phyloP scores from a whole-genome alignment of 2,113 vertebrate species.

The Dermatemys mawii region DNA sequence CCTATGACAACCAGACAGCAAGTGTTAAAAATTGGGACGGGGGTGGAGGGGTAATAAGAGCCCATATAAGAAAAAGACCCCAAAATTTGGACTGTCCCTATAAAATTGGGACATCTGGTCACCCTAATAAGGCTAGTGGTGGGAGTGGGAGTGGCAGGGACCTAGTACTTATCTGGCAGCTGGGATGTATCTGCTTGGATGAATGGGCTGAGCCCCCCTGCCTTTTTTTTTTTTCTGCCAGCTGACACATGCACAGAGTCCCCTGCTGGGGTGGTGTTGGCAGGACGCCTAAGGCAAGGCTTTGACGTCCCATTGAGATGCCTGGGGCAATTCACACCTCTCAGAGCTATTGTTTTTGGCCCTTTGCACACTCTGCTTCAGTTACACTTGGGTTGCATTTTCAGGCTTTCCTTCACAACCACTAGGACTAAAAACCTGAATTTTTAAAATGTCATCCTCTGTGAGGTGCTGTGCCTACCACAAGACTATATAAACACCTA shows the following conservation, averaged over 20 bases:
- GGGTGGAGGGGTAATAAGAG: too few species aligned
- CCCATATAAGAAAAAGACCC: too few species aligned
- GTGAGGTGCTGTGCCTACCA: neutral
- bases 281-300: neutral
- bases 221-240: neutral
- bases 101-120: too few species aligned
- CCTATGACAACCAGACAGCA: too few species aligned
- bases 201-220: neutral
- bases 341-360: neutral
- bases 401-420: neutral
- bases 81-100: too few species aligned
- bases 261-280: neutral
- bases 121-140: too few species aligned
- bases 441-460: neutral
- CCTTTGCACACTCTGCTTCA: neutral
- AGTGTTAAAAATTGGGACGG: too few species aligned
- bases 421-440: neutral
- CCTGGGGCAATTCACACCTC: neutral
- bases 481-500: neutral
- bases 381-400: neutral
- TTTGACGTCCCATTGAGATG: neutral
- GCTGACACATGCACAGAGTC: neutral
- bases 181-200: neutral
- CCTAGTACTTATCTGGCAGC: neutral
- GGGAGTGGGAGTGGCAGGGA: neutral